A percentile compares a stretch with the other conserved stretches of the same genome.
These are phyloP conservation scores for Benthosema pterotum DNA, from an alignment of 2,797 vertebrate genomes.

Conservation along the genomic window DNA sequence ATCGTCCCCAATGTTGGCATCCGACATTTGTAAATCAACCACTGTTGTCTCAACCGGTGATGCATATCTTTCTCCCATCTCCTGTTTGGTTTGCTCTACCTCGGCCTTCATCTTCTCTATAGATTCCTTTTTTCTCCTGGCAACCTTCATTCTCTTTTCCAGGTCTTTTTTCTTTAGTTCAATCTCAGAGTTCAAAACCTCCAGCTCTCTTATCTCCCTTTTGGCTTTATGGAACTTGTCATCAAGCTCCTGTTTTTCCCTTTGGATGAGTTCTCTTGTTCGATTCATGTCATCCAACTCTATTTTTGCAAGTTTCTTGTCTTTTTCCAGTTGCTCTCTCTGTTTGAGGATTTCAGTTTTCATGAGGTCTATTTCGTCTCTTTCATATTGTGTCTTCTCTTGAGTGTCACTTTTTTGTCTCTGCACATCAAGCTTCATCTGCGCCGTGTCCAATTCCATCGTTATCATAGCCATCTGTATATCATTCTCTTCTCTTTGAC, in stretches of 20 bases:
- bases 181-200: conserved; percentile 56
- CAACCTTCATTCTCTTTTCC: conserved; percentile 56
- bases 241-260: conserved; percentile 54
- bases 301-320: conserved; percentile 40
- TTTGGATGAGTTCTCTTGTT: conserved; percentile 46
- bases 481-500: conserved; percentile 39
- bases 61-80: conserved; percentile 40
- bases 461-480: conserved; percentile 23
- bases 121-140: conserved; percentile 45
- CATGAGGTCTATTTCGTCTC: conserved; percentile 45
- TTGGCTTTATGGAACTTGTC: conserved; percentile 53
- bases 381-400: conserved; percentile 44
- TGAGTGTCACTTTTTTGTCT: conserved; percentile 43
- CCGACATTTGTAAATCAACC: conserved; percentile 39
- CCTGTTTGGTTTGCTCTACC: conserved; percentile 36
- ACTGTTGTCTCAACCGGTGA: conserved; percentile 26
- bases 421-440: conserved; percentile 40
- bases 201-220: conserved; percentile 60
- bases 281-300: conserved; percentile 56
- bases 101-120: conserved; percentile 41
- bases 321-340: conserved; percentile 51
- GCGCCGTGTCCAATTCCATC: conserved; percentile 32
- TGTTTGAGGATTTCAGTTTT: conserved; percentile 49
- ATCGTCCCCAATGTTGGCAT: conserved; percentile 27
- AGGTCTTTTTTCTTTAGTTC: conserved; percentile 61